Conservation (phyloP, 1,140 invertebrate species). For the Drosophila bocqueti region DNA sequence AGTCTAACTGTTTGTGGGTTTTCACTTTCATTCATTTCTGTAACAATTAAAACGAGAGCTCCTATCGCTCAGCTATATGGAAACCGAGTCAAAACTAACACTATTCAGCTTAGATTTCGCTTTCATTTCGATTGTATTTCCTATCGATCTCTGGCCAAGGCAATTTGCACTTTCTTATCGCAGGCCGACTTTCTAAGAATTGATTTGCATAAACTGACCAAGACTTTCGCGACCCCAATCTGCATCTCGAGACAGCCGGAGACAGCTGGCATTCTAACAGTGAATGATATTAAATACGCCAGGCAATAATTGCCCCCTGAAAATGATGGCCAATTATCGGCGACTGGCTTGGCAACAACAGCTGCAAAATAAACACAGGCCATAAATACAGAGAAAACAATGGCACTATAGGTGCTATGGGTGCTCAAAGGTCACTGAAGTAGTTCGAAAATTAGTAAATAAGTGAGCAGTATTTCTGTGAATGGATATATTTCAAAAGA, state of each 20-base stretch:
- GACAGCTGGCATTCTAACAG: constrained; percentile 68
- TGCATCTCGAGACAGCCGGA: constrained; percentile 22
- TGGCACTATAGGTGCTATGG: background rate
- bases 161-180: constrained; percentile 72
- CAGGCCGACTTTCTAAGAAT: constrained; percentile 73
- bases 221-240: constrained; percentile 76
- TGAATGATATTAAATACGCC: constrained; percentile 26
- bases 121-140: constrained; percentile 49
- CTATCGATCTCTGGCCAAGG: constrained; percentile 53
- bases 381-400: constrained; percentile 23
- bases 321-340: constrained; percentile 71
- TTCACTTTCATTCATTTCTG: constrained; percentile 59
- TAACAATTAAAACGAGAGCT: constrained; percentile 68
- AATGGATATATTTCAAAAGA: background rate
- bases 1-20: constrained; percentile 40
- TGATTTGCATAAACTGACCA: constrained; percentile 64
- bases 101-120: constrained; percentile 37
- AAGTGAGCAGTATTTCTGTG: background rate
- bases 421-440: background rate
- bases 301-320: constrained; percentile 54
- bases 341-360: constrained; percentile 34
- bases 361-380: constrained; percentile 26
- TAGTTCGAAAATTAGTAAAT: background rate
- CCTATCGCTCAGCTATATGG: constrained; percentile 3
- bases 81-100: constrained; percentile 40